Conservation (phyloP, 2,797 vertebrate genomes). For the Protosalanx chinensis region DNA sequence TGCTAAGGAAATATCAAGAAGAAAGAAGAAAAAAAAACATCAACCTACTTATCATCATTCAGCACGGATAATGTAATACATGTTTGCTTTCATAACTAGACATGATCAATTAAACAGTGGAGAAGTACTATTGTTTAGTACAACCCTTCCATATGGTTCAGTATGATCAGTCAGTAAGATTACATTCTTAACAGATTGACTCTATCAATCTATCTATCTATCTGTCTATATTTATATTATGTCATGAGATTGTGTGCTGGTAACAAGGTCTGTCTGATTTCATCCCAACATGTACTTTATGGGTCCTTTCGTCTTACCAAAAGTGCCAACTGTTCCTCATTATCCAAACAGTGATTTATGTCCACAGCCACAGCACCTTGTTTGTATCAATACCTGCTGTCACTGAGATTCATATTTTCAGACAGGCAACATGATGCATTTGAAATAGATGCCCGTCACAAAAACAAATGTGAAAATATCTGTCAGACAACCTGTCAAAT, state of each 20-base stretch:
- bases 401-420: constrained; percentile 45
- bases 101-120: not conserved
- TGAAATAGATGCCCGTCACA: constrained; percentile 67
- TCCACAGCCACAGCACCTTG: constrained; percentile 46
- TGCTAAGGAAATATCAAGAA: constrained; percentile 26
- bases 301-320: constrained; percentile 5
- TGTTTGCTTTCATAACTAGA: not conserved
- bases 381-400: constrained; percentile 59
- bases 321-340: constrained; percentile 46
- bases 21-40: constrained; percentile 32
- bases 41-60: constrained; percentile 6
- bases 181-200: no score
- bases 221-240: not conserved
- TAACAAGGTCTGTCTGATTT: not conserved
- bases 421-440: constrained; percentile 61
- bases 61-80: constrained; percentile 21
- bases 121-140: not conserved
- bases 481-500: constrained; percentile 65
- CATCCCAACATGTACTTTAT: not conserved
- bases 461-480: constrained; percentile 69
- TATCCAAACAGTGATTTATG: constrained; percentile 70
- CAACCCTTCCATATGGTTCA: not conserved
- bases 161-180: not conserved
- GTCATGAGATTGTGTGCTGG: not conserved
- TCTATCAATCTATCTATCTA: not conserved